Percentiles rank a stretch among this genome's conserved stretches.
Conservation (phyloP, 64 coral and sea anemone species). For the Dendrophyllia cribrosa region DNA sequence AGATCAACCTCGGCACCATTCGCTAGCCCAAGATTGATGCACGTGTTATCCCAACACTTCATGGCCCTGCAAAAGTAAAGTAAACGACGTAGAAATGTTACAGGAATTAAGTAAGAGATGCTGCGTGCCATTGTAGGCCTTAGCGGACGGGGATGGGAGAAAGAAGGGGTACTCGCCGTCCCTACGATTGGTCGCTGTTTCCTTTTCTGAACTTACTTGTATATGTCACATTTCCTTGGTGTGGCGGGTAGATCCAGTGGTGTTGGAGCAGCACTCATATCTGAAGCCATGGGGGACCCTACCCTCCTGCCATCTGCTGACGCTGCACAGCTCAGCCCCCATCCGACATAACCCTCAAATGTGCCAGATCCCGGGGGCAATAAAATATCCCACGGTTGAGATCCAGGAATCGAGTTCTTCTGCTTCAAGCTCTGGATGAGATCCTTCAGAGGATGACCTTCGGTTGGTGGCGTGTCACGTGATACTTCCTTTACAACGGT, state of each 20-base stretch:
- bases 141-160: not conserved
- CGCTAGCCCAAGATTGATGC: constrained; percentile 22
- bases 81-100: not conserved
- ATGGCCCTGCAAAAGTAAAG: not conserved
- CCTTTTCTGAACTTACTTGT: constrained; percentile 2
- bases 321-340: constrained; percentile 48
- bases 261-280: constrained; percentile 29
- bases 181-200: too few relatives aligned
- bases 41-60: constrained; percentile 33
- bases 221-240: constrained; percentile 22
- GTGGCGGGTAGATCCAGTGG: constrained; percentile 1
- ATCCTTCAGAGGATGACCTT: not conserved
- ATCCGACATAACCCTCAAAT: constrained; percentile 68
- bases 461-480: not conserved
- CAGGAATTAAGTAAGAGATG: not conserved
- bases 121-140: not conserved
- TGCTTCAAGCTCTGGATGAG: constrained; percentile 7
- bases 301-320: constrained; percentile 49
- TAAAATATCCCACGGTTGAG: not conserved
- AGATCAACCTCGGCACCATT: constrained; percentile 59
- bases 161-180: not conserved
- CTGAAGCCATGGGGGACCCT: constrained; percentile 3
- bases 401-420: constrained; percentile 13
- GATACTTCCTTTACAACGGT: not conserved
- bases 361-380: constrained; percentile 32